Percentiles rank a stretch among this genome's conserved stretches.
Conservation (phyloP, 2,888 invertebrate genomes). For the Meganola albula region DNA sequence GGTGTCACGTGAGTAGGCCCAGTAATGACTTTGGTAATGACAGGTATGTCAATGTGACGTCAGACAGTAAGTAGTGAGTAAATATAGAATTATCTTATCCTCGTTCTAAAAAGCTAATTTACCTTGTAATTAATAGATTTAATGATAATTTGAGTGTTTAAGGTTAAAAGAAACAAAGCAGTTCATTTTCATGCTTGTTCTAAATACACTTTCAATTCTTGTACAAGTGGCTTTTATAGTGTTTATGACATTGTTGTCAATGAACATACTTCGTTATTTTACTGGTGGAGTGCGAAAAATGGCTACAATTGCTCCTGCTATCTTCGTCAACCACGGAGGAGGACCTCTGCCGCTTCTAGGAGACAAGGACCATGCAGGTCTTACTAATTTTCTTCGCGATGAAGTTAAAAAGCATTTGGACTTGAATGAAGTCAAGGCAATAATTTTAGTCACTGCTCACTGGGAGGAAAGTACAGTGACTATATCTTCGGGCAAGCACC, state of each 20-base stretch:
- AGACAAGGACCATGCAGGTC: constrained; percentile 56
- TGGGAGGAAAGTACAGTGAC: constrained; percentile 63
- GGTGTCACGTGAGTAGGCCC: too few species aligned
- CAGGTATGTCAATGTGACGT: too few species aligned
- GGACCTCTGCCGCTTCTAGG: constrained; percentile 64
- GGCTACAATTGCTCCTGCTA: constrained; percentile 58
- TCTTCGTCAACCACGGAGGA: constrained; percentile 70
- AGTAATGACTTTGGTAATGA: not conserved
- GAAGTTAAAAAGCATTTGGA: constrained; percentile 59
- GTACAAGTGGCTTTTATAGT: constrained; percentile 61
- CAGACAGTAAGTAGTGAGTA: too few species aligned
- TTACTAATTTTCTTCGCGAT: constrained; percentile 57
- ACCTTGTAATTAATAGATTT: too few species aligned
- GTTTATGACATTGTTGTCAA: constrained; percentile 63
- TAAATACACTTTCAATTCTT: constrained; percentile 61
- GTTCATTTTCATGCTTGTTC: constrained; percentile 62
- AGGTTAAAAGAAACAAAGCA: constrained; percentile 24
- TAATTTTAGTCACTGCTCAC: constrained; percentile 66
- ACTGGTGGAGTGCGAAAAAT: constrained; percentile 50
- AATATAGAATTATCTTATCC: too few species aligned
- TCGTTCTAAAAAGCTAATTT: too few species aligned
- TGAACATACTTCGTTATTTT: constrained; percentile 64
- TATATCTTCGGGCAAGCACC: constrained; percentile 62
- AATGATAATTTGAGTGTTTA: constrained; percentile 21
- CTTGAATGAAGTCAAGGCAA: constrained; percentile 57